A percentile compares a stretch with the other conserved stretches of the same genome.
Conservation (phyloP, 1,140 invertebrate genomes). For the Zeugodacus cucurbitae region DNA sequence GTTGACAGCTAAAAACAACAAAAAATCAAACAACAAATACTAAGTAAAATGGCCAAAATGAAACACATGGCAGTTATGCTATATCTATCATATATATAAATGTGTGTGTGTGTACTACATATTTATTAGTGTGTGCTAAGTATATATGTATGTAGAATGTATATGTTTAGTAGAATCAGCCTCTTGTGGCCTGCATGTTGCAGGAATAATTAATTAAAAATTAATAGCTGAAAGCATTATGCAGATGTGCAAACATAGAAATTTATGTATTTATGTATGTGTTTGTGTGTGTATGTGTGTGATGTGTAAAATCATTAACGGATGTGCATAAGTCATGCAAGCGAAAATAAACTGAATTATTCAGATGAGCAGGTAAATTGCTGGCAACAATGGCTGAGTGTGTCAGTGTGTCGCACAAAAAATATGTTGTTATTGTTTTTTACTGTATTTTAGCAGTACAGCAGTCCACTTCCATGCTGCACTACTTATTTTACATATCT, state of each 20-base stretch:
- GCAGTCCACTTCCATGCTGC: neutral
- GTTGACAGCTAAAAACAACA: slow-evolving; percentile 3
- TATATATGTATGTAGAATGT: no score
- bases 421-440: neutral
- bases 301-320: neutral
- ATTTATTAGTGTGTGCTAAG: neutral
- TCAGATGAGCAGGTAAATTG: slow-evolving; percentile 17
- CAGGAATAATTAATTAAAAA: slow-evolving; percentile 23
- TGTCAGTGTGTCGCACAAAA: neutral
- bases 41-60: neutral
- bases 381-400: neutral
- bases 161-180: neutral
- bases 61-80: neutral
- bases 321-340: slow-evolving; percentile 1
- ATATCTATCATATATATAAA: neutral
- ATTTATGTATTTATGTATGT: neutral
- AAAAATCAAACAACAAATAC: neutral
- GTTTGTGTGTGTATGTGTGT: neutral
- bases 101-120: neutral
- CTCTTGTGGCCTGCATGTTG: neutral
- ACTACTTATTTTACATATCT: neutral
- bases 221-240: neutral
- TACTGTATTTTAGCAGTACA: no score
- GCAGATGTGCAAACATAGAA: neutral
- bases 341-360: slow-evolving; percentile 19